Evolutionary conservation across 2,888 invertebrate genomes (phyloP), one percentile per base, ranked within the genome.

Genomic region (Danaus chrysippus): DNA sequence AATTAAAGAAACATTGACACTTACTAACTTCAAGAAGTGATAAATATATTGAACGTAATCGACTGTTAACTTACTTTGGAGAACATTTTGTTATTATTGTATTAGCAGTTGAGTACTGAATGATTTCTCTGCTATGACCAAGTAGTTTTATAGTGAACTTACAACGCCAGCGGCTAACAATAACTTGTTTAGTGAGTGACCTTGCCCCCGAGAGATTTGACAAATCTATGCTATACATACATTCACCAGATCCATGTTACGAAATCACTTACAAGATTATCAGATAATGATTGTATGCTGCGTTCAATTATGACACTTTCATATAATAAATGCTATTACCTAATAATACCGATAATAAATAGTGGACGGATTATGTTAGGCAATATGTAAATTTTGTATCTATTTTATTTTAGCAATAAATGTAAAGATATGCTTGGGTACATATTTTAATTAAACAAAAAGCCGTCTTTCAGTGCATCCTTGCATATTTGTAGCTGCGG

Each of bases 51-150:
- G n/a, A 13, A 10, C n/a, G 15, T 46, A 46, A 9, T 10, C 15
- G n/a, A 23, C 13, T 10, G 9, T 1, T 13, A 54, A 62, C 68
- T 67, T 61, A 67, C 67, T 62, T 67, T 61, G 17, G 61, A 56
- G 56, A 68, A 66, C 66, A 68, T 68, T 59, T 63, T 64, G 61
- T 56, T 62, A 41, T 9, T 11, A 52, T 34, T 42, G 49, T 10
- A 42, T 17, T 53, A 41, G 58, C 52, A 52, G 42, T 42, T 49
- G 52, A n/a, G 52, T 19, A 58, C 53, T 52, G 58, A 58, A 52
- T 58, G 52, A 42, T 58, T 46, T 53, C 15, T 12, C 10, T 42
- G 19, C 52, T 19, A 41, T 19, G 52, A 34, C 17, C 19, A 10
- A 42, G 42, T 53, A 23, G 58, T 58, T 58, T 58, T 58, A 58